A percentile compares a stretch with the other conserved stretches of the same genome.
phyloP scores from a whole-genome alignment of 2,797 vertebrate genomes.

The Cuniculus paca region DNA sequence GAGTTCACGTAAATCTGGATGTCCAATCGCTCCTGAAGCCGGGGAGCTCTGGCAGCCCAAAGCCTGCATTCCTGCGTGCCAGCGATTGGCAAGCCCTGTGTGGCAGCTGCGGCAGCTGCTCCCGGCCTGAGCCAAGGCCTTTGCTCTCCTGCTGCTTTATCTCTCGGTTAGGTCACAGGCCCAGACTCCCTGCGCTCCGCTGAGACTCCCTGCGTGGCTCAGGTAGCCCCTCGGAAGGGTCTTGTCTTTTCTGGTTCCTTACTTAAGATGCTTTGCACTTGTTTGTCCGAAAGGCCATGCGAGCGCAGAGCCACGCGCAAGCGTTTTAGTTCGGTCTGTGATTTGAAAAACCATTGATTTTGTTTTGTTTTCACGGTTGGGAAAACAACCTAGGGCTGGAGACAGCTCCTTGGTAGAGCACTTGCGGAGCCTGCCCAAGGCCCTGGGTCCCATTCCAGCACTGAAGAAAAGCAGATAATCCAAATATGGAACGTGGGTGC shows the following conservation, averaged over 20 bases:
- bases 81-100: background rate
- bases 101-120: conserved; percentile 47
- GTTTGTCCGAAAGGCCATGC: background rate
- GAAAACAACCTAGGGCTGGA: background rate
- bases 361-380: background rate
- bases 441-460: background rate
- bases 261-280: background rate
- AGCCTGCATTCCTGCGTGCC: background rate
- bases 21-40: background rate
- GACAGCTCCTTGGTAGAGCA: background rate
- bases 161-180: background rate
- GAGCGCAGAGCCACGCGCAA: background rate
- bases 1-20: background rate
- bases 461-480: background rate
- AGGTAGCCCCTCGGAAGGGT: too few relatives aligned
- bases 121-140: background rate
- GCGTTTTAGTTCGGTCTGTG: background rate
- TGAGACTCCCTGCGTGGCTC: background rate
- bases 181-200: background rate
- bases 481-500: background rate
- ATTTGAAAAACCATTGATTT: conserved; percentile 42
- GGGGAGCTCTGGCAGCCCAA: background rate
- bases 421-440: background rate
- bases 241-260: background rate
- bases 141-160: background rate